Base-by-base conservation (phyloP, 2,113 vertebrate species). In the Acanthisitta chloris region DNA sequence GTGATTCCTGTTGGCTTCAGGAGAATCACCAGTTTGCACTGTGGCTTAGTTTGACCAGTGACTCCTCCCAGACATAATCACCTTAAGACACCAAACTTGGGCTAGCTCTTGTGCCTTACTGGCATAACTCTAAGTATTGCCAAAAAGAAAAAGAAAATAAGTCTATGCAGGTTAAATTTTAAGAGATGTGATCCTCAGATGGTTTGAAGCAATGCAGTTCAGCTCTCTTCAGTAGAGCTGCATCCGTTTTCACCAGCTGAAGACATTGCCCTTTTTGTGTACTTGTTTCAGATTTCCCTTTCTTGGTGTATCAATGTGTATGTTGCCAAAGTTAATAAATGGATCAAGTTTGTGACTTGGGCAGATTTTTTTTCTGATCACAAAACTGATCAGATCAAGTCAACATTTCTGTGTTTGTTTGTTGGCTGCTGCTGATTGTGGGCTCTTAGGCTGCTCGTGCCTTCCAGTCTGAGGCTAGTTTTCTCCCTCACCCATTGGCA, bases 241-340 rank as follows among this genome's bases (percentile, higher is more conserved):
- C 84, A 73, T 87, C 74, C 34, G 0, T 91, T 95, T 91, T 92
- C 77, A 92, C 89, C 87, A 96, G 78, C 95, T 97, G 90, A 96
- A 97, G 93, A 77, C 83, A 83, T 96, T 94, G 94, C 96, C 95
- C 90, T 81, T 90, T 78, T 58, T 77, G 78, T 92, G 76, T 95
- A 29, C 81, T 80, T 95, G 86, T 95, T 88, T 95, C 72, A 95
- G 36, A 66, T 86, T 91, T 93, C 59, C 76, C 77, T 93, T 93
- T 91, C 49, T 89, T 65, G 66, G 57, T 96, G 70, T 96, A 70
- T 91, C 45, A 26, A 70, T 94, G 86, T 93, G 24, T 93, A 36
- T 82, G 85, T 95, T 97, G 84, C 92, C 93, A 93, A 96, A 95
- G 81, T 91, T 91, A 95, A 95, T 95, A 96, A 95, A 97, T 95